phyloP scores from a whole-genome alignment of 1,140 invertebrate genomes.

The Caenorhabditis tropicalis region DNA sequence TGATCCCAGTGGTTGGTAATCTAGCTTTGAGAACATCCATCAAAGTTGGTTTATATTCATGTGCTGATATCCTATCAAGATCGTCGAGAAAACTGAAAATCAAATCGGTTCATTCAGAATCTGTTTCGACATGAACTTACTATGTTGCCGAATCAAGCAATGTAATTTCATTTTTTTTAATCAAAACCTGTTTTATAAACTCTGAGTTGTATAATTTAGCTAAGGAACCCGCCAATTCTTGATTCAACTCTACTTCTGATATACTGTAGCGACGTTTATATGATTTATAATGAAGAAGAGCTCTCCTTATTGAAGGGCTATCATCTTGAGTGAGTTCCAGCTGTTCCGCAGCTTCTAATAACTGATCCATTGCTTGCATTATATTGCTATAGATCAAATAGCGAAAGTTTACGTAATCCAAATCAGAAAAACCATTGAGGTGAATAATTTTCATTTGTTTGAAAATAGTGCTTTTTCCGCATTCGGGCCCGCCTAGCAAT shows the following conservation, averaged over 20 bases:
- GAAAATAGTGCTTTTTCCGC: conserved; percentile 65
- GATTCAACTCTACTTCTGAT: conserved; percentile 13
- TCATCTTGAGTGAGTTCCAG: conserved; percentile 29
- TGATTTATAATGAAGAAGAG: background rate
- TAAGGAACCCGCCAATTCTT: background rate
- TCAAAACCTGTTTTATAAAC: conserved; percentile 45
- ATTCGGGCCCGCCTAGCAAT: conserved; percentile 63
- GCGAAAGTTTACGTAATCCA: conserved; percentile 50
- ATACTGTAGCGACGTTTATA: conserved; percentile 2
- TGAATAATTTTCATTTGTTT: conserved; percentile 64
- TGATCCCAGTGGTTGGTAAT: conserved; percentile 92
- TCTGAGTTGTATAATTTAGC: background rate
- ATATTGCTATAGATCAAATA: conserved; percentile 49
- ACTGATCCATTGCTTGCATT: conserved; percentile 44
- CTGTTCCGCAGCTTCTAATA: conserved; percentile 27
- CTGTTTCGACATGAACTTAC: conserved; percentile 47
- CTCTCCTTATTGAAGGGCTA: background rate
- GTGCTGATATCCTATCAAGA: conserved; percentile 88
- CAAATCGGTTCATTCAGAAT: background rate
- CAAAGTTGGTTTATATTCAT: conserved; percentile 90
- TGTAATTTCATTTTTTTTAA: conserved; percentile 64
- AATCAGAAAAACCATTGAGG: conserved; percentile 45
- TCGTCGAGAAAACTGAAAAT: conserved; percentile 78
- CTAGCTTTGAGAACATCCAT: conserved; percentile 95
- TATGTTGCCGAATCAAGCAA: conserved; percentile 67